Evolutionary conservation across 2,888 invertebrate species (phyloP), one percentile per base, ranked within the genome.

Genomic region (Synergus gifuensis): DNA sequence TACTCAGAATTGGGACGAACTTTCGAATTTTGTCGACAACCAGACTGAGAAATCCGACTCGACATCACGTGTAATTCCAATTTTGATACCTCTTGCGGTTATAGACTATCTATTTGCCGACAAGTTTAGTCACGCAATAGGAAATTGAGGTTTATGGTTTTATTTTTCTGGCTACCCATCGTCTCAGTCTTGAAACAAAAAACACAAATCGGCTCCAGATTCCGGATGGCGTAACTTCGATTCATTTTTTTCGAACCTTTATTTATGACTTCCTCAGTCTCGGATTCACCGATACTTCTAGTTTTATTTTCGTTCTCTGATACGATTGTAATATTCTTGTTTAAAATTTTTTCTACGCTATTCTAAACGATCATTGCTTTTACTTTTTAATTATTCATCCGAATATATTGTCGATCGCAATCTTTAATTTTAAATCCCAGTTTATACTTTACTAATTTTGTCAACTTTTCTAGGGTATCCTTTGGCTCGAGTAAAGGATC

Each of bases 401-500:
- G 36, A 36, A 36, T 36, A 36, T 36, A 36, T 36, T 36, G 36
- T 36, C 36, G 36, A 4, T 36, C 36, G 36, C 2, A 2, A 36
- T 36, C 36, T 36, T 36, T 36, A 36, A 36, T 36, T 36, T 36
- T 36, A 36, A 36, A 36, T 36, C 4, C 4, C 46, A 46, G 12
- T 46, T 46, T 46, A 46, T 36, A 2, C 36, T 36, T 36, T 36
- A 5, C 16, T 54, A 54, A 54, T 16, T 36, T 40, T 5, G 0
- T 63, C 2, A 40, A 63, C 86, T 81, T 81, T 93, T 93, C 16
- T 94, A 98, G 98, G 94, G 98, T 98, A 86, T 98, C 98, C 76
- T 98, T 98, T 93, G 98, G 98, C 86, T 98, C 97, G 92, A 97
- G 97, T 86, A 98, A 98, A 93, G 98, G 98, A 85, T 98, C 98